phyloP scores from a whole-genome alignment of 2,888 invertebrate genomes.

The Gerris lacustris region DNA sequence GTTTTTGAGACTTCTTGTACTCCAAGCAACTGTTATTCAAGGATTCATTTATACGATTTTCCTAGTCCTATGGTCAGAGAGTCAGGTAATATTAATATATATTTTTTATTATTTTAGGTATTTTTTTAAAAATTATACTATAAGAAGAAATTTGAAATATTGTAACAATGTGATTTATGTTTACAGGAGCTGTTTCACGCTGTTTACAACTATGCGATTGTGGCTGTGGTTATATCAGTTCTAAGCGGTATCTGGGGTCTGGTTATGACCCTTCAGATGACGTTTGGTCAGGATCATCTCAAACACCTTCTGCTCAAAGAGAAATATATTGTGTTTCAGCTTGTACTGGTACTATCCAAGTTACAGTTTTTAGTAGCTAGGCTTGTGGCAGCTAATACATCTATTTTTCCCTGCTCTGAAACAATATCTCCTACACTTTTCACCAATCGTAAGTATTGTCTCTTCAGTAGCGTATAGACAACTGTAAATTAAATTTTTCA shows the following conservation, averaged over 20 bases:
- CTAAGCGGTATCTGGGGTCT: slow-evolving; percentile 57
- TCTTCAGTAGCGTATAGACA: too few relatives aligned
- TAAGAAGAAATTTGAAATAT: too few relatives aligned
- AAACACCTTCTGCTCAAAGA: slow-evolving; percentile 38
- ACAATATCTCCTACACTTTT: slow-evolving; percentile 53
- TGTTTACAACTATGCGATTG: slow-evolving; percentile 51
- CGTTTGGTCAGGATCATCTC: slow-evolving; percentile 37
- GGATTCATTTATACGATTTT: slow-evolving; percentile 47
- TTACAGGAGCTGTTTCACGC: slow-evolving; percentile 46
- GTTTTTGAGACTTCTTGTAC: slow-evolving; percentile 46
- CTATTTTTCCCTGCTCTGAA: slow-evolving; percentile 49
- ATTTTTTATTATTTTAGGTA: slow-evolving; percentile 13
- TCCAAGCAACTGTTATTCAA: slow-evolving; percentile 59
- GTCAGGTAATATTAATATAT: slow-evolving; percentile 43
- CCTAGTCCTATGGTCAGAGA: slow-evolving; percentile 51
- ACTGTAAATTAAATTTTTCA: too few relatives aligned
- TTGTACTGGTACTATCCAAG: slow-evolving; percentile 54
- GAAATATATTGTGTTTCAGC: slow-evolving; percentile 44
- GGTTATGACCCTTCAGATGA: slow-evolving; percentile 48
- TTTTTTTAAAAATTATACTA: slow-evolving; percentile 13
- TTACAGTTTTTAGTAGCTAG: slow-evolving; percentile 51
- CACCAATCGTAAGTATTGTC: slow-evolving; percentile 48
- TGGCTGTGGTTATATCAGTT: slow-evolving; percentile 51
- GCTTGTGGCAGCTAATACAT: slow-evolving; percentile 41
- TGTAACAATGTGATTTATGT: too few relatives aligned